These are phyloP conservation scores for Daphoenositta chrysoptera DNA, from an alignment of 2,113 vertebrate species.

Conservation along the genomic window DNA sequence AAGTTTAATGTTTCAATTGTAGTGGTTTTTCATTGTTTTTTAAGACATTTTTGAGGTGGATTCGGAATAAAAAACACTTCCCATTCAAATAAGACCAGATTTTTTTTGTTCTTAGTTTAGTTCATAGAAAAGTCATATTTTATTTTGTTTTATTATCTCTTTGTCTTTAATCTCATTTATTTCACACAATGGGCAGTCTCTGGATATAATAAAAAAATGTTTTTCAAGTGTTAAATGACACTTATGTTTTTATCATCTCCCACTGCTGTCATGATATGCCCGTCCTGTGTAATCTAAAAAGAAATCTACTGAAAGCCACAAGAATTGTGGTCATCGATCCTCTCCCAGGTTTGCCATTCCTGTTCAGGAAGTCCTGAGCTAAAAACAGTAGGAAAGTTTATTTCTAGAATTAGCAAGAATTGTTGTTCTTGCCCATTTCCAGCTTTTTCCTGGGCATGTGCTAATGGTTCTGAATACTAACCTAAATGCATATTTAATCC, in stretches of 20 bases:
- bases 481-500: neutral
- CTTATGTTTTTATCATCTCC: neutral
- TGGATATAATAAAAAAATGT: neutral
- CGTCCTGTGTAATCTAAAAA: neutral
- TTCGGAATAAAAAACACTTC: neutral
- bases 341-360: neutral
- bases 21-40: neutral
- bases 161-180: neutral
- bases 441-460: neutral
- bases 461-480: neutral
- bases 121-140: neutral
- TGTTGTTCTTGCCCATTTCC: neutral
- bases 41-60: neutral
- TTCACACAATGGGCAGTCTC: neutral
- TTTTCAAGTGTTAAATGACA: neutral
- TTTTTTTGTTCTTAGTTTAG: neutral
- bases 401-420: neutral
- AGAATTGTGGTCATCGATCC: accelerated
- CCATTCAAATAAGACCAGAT: neutral
- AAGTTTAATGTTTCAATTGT: neutral
- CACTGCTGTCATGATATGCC: neutral
- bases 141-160: neutral
- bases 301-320: neutral
- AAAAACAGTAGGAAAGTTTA: neutral
- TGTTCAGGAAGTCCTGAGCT: neutral